Conservation (phyloP, 2,113 vertebrate species). For the Scartelaos histophorus region DNA sequence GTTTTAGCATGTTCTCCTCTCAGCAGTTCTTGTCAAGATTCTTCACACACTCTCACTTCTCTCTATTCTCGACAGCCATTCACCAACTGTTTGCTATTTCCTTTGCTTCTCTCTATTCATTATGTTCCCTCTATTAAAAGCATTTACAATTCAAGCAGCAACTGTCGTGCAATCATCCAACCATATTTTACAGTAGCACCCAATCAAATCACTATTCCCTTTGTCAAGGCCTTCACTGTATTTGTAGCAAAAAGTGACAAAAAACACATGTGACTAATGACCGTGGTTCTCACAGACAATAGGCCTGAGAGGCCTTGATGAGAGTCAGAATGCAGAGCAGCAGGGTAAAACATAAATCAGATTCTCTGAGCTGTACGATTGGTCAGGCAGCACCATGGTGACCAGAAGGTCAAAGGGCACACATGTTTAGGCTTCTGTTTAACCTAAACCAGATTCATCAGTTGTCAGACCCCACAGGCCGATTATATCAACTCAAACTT, state of each 20-base stretch:
- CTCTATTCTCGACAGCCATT: conserved; percentile 50
- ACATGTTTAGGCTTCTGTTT: conserved; percentile 6
- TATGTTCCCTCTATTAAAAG: conserved; percentile 59
- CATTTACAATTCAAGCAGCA: conserved; percentile 48
- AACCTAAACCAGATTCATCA: neutral
- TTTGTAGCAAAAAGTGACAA: neutral
- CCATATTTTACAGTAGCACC: conserved; percentile 48
- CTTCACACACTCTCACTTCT: conserved; percentile 60
- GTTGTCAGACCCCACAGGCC: neutral
- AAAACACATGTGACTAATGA: conserved; percentile 12
- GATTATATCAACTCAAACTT: neutral
- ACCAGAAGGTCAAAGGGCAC: conserved; percentile 9
- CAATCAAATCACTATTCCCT: conserved; percentile 10
- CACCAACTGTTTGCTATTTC: conserved; percentile 55
- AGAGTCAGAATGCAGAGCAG: conserved; percentile 19
- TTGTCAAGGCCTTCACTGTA: neutral
- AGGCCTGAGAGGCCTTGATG: conserved; percentile 1
- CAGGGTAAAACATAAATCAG: conserved; percentile 9
- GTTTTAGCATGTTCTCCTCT: conserved; percentile 47
- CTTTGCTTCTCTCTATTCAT: conserved; percentile 44
- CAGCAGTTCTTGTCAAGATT: conserved; percentile 40
- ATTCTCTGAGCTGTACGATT: neutral
- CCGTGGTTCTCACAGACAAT: conserved; percentile 15
- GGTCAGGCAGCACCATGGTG: neutral
- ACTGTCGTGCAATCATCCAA: conserved; percentile 49